phyloP scores from a whole-genome alignment of 2,797 vertebrate species.

The Sciaenops ocellatus region DNA sequence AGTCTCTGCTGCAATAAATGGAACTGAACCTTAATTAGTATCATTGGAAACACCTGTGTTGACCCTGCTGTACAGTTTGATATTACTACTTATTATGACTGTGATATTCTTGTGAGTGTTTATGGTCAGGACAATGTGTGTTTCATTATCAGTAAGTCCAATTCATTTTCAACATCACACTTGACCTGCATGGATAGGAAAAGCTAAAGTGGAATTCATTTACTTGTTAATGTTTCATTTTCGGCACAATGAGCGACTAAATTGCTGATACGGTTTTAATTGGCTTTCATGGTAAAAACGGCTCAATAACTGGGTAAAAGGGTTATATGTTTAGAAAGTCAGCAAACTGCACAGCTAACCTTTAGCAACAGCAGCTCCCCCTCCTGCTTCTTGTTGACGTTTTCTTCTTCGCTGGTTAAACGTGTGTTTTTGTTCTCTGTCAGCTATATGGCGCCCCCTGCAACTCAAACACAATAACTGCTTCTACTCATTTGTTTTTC shows the following conservation, averaged over 20 bases:
- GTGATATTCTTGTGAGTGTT: too few relatives aligned
- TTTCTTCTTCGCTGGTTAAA: constrained; percentile 60
- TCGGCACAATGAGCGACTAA: background rate
- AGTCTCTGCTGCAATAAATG: too few relatives aligned
- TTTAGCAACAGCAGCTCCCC: background rate
- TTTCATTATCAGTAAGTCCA: too few relatives aligned
- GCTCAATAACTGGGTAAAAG: background rate
- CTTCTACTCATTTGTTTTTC: background rate
- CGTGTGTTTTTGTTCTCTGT: accelerated
- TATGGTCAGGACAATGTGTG: too few relatives aligned
- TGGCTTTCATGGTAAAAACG: background rate
- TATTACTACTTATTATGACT: too few relatives aligned
- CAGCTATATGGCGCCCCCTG: constrained; percentile 47
- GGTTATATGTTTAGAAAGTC: background rate
- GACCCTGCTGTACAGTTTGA: too few relatives aligned
- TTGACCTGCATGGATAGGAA: background rate
- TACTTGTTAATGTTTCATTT: background rate
- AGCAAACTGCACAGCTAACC: constrained; percentile 17
- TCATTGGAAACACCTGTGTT: too few relatives aligned
- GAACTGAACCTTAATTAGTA: too few relatives aligned
- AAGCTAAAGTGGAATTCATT: background rate
- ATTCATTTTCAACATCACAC: background rate
- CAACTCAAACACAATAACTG: background rate
- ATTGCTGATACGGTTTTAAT: background rate
- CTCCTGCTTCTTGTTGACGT: constrained; percentile 38